phyloP scores from a whole-genome alignment of 1,140 invertebrate species.

The Campoletis sonorensis region DNA sequence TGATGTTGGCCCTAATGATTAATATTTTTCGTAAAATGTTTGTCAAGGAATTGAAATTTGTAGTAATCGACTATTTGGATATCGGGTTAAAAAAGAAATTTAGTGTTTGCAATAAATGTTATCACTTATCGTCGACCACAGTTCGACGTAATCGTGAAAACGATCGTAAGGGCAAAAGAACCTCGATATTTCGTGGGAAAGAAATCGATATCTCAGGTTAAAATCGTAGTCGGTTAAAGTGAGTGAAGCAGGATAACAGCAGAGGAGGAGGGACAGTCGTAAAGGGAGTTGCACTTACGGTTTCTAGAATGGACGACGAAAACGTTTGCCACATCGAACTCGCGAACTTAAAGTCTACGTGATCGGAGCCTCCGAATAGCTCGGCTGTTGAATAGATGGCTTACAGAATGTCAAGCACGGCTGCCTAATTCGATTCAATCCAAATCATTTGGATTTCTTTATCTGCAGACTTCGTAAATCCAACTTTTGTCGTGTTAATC shows the following conservation, averaged over 20 bases:
- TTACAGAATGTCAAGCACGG: constrained; percentile 64
- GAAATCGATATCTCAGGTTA: constrained; percentile 8
- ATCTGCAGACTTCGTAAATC: background rate
- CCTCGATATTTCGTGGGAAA: background rate
- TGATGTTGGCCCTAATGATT: too few species aligned
- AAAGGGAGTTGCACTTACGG: constrained; percentile 2
- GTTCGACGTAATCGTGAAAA: background rate
- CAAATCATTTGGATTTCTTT: constrained; percentile 58
- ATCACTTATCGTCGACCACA: background rate
- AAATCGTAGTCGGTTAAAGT: background rate
- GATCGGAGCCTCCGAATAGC: constrained; percentile 59
- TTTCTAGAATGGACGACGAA: constrained; percentile 38
- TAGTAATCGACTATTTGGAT: too few species aligned
- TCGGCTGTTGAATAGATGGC: constrained; percentile 67
- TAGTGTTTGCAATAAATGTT: too few species aligned
- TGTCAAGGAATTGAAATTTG: too few species aligned
- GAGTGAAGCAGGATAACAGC: background rate
- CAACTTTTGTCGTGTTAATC: too few species aligned
- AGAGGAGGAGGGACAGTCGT: background rate
- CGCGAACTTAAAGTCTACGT: constrained; percentile 53
- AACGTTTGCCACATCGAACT: constrained; percentile 34
- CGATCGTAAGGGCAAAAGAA: background rate
- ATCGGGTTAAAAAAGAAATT: too few species aligned
- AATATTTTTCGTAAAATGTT: too few species aligned
- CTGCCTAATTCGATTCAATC: constrained; percentile 66